A percentile compares a stretch with the other conserved stretches of the same genome.
phyloP scores from a whole-genome alignment of 2,888 invertebrate genomes.

The Campoletis raptor region DNA sequence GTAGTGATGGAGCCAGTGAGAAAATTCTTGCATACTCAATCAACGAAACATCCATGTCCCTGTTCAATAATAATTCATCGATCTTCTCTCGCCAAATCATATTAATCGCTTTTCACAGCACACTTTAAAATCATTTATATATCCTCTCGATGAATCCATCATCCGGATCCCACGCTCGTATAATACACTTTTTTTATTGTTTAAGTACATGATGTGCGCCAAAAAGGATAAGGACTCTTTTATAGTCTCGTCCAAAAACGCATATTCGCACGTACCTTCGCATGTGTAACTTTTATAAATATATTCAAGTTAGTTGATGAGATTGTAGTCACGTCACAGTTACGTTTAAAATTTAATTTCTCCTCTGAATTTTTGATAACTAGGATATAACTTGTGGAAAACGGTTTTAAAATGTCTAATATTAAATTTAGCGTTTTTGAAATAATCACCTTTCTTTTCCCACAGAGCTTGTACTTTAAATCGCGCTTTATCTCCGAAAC shows the following conservation, averaged over 20 bases:
- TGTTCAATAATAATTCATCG: neutral
- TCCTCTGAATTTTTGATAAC: no score
- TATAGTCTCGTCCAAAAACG: neutral
- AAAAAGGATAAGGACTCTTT: neutral
- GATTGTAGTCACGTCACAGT: no score
- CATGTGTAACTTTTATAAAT: no score
- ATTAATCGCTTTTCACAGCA: slow-evolving; percentile 1
- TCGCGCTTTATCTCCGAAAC: no score
- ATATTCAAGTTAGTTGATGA: no score
- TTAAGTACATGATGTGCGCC: neutral
- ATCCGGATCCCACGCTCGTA: slow-evolving; percentile 4
- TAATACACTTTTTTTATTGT: neutral
- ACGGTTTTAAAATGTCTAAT: no score
- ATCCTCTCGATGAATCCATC: neutral
- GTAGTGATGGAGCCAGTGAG: slow-evolving; percentile 15
- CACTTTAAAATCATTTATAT: slow-evolving; percentile 8
- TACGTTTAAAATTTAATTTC: no score
- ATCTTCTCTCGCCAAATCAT: neutral
- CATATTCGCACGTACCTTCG: no score
- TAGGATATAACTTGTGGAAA: no score
- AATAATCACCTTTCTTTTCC: no score
- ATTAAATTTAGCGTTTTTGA: no score
- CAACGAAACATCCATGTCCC: neutral
- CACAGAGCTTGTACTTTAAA: no score
- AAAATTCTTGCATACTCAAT: slow-evolving; percentile 2